Evolutionary conservation across 2,113 vertebrate species (phyloP).

Genomic region (Ammospiza caudacuta): DNA sequence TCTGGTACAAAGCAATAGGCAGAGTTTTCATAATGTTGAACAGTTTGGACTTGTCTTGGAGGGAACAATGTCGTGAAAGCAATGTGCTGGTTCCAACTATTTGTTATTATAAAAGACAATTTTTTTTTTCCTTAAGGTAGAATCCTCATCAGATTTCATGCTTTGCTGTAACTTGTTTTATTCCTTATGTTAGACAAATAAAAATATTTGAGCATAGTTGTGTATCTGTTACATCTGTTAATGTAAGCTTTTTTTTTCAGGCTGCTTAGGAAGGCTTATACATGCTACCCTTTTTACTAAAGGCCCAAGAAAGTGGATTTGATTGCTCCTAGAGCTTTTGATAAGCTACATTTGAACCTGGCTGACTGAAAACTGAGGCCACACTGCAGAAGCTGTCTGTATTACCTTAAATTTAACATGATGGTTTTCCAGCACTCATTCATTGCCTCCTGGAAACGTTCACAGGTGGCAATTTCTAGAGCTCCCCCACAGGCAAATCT

Average conservation of each 20-base stretch:
- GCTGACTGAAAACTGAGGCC: not conserved
- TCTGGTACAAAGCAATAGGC: conserved; percentile 79
- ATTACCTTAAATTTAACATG: not conserved
- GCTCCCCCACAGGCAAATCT: not conserved
- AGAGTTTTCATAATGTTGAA: conserved; percentile 81
- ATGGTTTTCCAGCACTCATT: not conserved
- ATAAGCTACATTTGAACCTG: not conserved
- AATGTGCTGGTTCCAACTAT: conserved; percentile 75
- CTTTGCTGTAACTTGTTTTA: conserved; percentile 84
- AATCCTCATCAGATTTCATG: conserved; percentile 78
- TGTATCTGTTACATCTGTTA: conserved; percentile 42
- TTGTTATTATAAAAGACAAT: conserved; percentile 82
- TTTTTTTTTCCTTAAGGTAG: conserved; percentile 78
- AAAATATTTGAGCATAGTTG: conserved; percentile 60
- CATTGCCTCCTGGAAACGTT: accelerated
- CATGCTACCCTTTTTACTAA: not conserved
- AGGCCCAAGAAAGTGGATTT: not conserved
- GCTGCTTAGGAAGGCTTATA: conserved; percentile 17
- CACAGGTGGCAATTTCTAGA: not conserved
- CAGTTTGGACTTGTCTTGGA: conserved; percentile 87
- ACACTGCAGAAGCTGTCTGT: not conserved
- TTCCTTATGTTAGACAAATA: conserved; percentile 72
- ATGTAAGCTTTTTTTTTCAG: not conserved
- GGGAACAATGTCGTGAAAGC: conserved; percentile 79
- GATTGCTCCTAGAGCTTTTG: not conserved